Base-by-base conservation (phyloP, 2,113 vertebrate species). In the Orycteropus afer region DNA sequence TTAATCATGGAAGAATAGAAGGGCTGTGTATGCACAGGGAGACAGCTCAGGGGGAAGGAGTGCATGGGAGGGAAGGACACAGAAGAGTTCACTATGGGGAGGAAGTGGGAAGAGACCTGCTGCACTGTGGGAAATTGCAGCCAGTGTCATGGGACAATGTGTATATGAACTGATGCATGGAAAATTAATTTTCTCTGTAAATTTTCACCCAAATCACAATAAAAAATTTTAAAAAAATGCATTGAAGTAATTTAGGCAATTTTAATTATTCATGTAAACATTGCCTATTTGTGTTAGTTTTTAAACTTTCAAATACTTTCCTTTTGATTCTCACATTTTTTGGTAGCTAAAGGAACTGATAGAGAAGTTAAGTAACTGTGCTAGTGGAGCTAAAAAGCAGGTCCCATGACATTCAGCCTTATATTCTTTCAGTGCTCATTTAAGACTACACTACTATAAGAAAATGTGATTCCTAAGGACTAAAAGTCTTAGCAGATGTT, bases 401-500 rank as follows among this genome's bases (percentile, higher is more conserved):
- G 9, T 82, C 8, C 76, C 42, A 89, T 79, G n/a, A 42, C 14
- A 93, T 20, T 69, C 73, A 84, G 13, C 4, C 25, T 49, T 86
- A 29, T 45, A 40, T 77, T 80, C 13, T 71, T 69, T 96, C 13
- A 71, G 0, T 77, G 23, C 22, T 93, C 29, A 91, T 34, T 89
- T 42, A 40, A 40, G 22, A 90, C 61, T 92, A 55, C 51, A 51
- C 32, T 90, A 57, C 83, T 92, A 76, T 55, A n/a, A 80, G 71
- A 92, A 93, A 95, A 86, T 9, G 86, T 76, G 65, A 86, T 80
- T 94, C 10, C 34, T 37, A 79, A 84, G 27, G 90, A 87, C 40
- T 79, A 37, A 49, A 94, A 61, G 9, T 59, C 14, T 79, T 91
- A 93, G 37, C 53, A 81, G 29, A 93, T 86, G 40, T 73, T 96